Percentiles rank a stretch among this genome's conserved stretches.
These are phyloP conservation scores for Clarias gariepinus DNA, from an alignment of 2,113 vertebrate genomes.

Conservation along the genomic window DNA sequence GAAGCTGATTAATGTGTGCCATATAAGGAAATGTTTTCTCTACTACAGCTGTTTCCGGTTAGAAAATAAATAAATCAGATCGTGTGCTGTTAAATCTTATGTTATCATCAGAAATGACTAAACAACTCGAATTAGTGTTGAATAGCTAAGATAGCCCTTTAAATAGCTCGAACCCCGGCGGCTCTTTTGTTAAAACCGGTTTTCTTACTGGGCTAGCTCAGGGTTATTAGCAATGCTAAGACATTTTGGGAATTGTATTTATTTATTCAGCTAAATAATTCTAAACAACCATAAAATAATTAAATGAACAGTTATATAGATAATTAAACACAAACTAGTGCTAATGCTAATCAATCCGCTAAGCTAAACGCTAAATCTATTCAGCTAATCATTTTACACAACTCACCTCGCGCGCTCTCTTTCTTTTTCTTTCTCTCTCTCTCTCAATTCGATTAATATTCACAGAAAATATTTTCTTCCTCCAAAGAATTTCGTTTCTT, in stretches of 20 bases:
- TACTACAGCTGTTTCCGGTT: background rate
- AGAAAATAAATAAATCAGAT: background rate
- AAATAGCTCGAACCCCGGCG: background rate
- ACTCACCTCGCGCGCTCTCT: background rate
- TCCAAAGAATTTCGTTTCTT: no score
- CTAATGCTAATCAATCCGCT: background rate
- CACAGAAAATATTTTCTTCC: background rate
- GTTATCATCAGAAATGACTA: background rate
- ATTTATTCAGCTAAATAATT: no score
- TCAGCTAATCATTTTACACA: constrained; percentile 1
- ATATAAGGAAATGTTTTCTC: background rate
- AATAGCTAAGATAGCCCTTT: background rate
- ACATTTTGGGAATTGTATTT: background rate
- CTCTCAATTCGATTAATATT: background rate
- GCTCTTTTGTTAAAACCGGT: background rate
- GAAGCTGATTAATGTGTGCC: background rate
- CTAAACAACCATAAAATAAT: no score
- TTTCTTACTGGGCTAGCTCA: background rate
- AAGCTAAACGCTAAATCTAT: constrained; percentile 21
- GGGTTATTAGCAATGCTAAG: background rate
- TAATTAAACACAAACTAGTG: background rate
- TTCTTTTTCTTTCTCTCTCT: no score
- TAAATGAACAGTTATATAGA: background rate
- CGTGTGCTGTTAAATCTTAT: background rate
- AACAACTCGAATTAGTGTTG: no score